These are phyloP conservation scores for Euzetes globulus DNA, from an alignment of 2,888 invertebrate genomes.

Conservation along the genomic window DNA sequence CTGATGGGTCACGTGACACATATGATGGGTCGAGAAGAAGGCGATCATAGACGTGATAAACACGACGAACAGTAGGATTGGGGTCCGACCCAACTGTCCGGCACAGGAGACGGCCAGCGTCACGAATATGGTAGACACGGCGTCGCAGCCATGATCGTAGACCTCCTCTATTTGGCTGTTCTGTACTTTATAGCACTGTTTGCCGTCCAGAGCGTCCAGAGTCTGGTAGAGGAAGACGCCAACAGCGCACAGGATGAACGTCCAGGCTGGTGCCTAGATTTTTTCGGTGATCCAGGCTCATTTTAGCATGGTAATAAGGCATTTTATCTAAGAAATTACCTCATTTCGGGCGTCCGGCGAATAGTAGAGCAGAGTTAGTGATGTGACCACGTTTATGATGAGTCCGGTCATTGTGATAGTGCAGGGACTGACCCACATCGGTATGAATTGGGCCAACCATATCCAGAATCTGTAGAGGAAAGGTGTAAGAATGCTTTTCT, in stretches of 20 bases:
- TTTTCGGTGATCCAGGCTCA: no score
- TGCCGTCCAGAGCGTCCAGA: constrained; percentile 97
- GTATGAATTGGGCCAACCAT: constrained; percentile 80
- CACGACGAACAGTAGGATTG: constrained; percentile 73
- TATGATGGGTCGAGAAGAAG: constrained; percentile 41
- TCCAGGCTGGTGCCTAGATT: constrained; percentile 88
- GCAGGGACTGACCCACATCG: constrained; percentile 95
- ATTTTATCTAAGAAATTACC: constrained; percentile 46
- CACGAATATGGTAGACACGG: constrained; percentile 86
- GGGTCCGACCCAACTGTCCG: constrained; percentile 80
- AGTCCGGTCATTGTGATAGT: constrained; percentile 89
- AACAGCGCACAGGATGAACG: constrained; percentile 78
- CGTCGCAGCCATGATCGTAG: constrained; percentile 99
- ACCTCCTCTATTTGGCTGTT: constrained; percentile 91
- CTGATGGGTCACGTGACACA: constrained; percentile 40
- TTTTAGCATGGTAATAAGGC: background rate
- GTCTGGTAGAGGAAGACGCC: constrained; percentile 96
- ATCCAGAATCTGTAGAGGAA: constrained; percentile 78
- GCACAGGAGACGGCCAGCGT: constrained; percentile 91
- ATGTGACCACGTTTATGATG: constrained; percentile 80
- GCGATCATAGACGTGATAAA: constrained; percentile 38
- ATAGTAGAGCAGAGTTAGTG: constrained; percentile 81
- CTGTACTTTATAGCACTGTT: constrained; percentile 91
- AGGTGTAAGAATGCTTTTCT: no score
- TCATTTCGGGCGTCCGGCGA: constrained; percentile 90